These are phyloP conservation scores for Hippocampus comes DNA, from an alignment of 2,113 vertebrate species.

Conservation along the genomic window DNA sequence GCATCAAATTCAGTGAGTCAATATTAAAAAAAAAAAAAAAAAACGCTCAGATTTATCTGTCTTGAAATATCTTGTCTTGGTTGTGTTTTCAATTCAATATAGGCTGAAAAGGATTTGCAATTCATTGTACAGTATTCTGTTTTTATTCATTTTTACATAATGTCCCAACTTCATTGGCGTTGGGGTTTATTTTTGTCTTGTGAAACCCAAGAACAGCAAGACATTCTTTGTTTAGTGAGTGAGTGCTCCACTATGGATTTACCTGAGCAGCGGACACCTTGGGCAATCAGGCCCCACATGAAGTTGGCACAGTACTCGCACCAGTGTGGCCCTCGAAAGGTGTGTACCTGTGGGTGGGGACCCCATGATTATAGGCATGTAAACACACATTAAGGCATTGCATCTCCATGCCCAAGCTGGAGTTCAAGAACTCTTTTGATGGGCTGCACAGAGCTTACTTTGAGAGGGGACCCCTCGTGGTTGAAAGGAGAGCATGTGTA, in stretches of 20 bases:
- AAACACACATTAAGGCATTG: slow-evolving; percentile 16
- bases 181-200: not conserved
- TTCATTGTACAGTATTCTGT: no score
- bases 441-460: slow-evolving; percentile 28
- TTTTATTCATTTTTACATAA: not conserved
- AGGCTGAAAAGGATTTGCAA: no score
- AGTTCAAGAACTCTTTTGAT: slow-evolving; percentile 17
- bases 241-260: slow-evolving; percentile 35
- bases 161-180: not conserved
- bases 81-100: no score
- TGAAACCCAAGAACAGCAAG: slow-evolving; percentile 2
- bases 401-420: not conserved
- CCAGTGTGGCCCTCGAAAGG: slow-evolving; percentile 94
- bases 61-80: no score
- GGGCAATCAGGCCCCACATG: slow-evolving; percentile 99
- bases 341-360: slow-evolving; percentile 82
- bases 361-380: slow-evolving; percentile 28
- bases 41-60: no score
- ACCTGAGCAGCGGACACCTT: slow-evolving; percentile 98
- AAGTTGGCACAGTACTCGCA: slow-evolving; percentile 99
- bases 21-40: no score
- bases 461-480: slow-evolving; percentile 22
- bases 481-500: slow-evolving; percentile 53
- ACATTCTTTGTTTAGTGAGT: slow-evolving; percentile 2
- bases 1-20: no score